Conservation (phyloP, 2,113 vertebrate species). For the Lepus europaeus region DNA sequence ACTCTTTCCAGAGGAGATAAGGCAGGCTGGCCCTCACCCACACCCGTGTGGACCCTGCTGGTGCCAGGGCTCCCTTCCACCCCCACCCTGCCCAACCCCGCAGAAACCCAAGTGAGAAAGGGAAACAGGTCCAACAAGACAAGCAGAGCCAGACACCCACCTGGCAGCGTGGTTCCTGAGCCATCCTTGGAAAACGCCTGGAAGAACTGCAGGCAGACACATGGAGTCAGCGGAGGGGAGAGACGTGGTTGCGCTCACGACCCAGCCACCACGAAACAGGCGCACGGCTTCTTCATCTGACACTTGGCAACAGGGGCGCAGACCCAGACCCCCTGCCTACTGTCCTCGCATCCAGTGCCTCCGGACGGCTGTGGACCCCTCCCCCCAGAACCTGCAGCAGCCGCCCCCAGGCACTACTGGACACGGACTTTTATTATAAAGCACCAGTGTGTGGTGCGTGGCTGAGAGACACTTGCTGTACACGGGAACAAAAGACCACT, state of each 20-base stretch:
- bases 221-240: conserved; percentile 22
- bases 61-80: neutral
- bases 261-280: no score
- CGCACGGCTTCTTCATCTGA: neutral
- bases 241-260: no score
- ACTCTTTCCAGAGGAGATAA: neutral
- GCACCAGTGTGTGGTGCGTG: neutral
- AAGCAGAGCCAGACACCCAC: conserved; percentile 85
- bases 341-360: accelerated
- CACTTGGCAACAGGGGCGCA: neutral
- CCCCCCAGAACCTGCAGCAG: no score
- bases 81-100: no score
- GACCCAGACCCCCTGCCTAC: neutral
- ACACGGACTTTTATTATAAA: neutral
- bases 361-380: no score
- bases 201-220: conserved; percentile 91
- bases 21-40: no score
- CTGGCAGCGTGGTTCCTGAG: conserved; percentile 84
- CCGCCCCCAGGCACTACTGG: accelerated
- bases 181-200: conserved; percentile 89
- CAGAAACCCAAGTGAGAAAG: neutral
- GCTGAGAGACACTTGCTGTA: accelerated
- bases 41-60: neutral
- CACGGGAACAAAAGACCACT: neutral
- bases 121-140: neutral